These are phyloP conservation scores for Scaptomyza polygonia DNA, from an alignment of 2,888 invertebrate species.

Conservation along the genomic window DNA sequence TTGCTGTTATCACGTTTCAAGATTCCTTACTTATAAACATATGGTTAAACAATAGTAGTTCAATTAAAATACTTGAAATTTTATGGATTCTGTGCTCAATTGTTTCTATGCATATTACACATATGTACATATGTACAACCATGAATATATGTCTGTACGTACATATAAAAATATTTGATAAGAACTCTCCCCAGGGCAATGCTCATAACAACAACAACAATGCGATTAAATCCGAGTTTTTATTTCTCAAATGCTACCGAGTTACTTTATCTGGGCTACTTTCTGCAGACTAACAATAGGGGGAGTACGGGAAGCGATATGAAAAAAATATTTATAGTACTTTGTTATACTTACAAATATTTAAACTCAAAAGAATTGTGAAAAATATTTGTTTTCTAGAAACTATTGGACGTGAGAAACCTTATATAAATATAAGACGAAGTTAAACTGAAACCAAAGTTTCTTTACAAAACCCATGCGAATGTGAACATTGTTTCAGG, in stretches of 20 bases:
- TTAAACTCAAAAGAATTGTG: not conserved
- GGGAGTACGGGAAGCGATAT: not conserved
- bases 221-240: slow-evolving; percentile 27
- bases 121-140: not conserved
- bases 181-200: slow-evolving; percentile 34
- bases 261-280: slow-evolving; percentile 26
- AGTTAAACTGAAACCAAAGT: no score
- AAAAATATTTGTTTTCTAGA: not conserved
- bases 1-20: slow-evolving; percentile 18
- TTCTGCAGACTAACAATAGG: not conserved
- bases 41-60: not conserved
- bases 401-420: no score
- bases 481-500: not conserved
- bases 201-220: slow-evolving; percentile 22
- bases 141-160: not conserved
- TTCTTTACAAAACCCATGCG: no score
- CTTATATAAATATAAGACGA: no score
- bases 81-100: not conserved
- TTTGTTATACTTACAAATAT: not conserved
- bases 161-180: slow-evolving; percentile 30
- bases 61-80: not conserved
- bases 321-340: not conserved
- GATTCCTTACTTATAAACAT: not conserved
- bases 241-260: slow-evolving; percentile 29
- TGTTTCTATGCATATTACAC: not conserved